Conservation (phyloP, 2,888 invertebrate genomes). For the Rotaria magnacalcarata region DNA sequence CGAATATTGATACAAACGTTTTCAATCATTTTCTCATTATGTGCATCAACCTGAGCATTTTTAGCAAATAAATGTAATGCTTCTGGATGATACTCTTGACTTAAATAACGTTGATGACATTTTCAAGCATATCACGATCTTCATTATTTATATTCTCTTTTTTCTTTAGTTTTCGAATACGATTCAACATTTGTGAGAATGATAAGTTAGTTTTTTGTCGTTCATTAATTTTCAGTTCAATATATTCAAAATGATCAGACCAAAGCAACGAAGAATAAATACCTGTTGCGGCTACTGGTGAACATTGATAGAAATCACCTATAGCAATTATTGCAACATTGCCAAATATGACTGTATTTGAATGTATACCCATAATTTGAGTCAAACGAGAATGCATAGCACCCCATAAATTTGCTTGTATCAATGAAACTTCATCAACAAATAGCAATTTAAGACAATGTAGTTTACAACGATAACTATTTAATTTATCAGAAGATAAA, state of each 20-base stretch:
- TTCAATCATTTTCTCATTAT: neutral
- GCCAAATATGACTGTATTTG: conserved; percentile 36
- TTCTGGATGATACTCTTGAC: neutral
- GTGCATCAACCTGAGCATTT: neutral
- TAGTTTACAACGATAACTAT: neutral
- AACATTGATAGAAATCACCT: conserved; percentile 47
- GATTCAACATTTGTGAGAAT: neutral
- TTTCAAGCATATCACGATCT: neutral
- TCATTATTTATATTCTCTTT: neutral
- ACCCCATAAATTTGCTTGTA: conserved; percentile 39
- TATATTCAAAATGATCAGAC: conserved; percentile 46
- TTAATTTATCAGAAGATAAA: neutral
- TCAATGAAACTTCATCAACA: conserved; percentile 44
- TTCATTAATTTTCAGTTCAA: conserved; percentile 30
- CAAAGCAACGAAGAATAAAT: conserved; percentile 46
- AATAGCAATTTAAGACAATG: neutral
- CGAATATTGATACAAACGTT: neutral
- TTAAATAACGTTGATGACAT: neutral
- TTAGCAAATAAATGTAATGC: neutral
- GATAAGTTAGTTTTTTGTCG: neutral
- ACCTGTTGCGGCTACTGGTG: conserved; percentile 42
- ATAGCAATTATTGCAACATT: conserved; percentile 43
- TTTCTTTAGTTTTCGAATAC: neutral
- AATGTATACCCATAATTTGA: conserved; percentile 43
- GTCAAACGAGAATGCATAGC: conserved; percentile 43